Percentiles rank a stretch among this genome's conserved stretches.
Conservation (phyloP, 2,888 invertebrate genomes). For the Rhingia rostrata region DNA sequence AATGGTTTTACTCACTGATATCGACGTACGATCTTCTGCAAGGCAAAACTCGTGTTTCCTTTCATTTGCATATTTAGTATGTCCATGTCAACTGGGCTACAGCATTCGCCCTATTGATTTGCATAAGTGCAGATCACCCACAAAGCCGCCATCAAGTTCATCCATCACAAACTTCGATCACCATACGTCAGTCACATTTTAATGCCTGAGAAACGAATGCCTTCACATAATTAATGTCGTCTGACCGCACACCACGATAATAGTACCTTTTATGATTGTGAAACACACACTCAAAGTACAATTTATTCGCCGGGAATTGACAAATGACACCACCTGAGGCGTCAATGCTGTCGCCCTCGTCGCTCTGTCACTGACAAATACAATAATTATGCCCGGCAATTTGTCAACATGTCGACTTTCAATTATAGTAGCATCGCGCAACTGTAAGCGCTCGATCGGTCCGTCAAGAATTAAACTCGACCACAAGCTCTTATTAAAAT, state of each 20-base stretch:
- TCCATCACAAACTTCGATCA: too few species aligned
- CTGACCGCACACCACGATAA: background rate
- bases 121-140: too few species aligned
- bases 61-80: too few species aligned
- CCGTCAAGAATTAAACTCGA: background rate
- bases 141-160: too few species aligned
- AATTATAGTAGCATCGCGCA: slow-evolving; percentile 56
- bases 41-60: too few species aligned
- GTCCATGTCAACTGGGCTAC: too few species aligned
- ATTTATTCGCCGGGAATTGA: slow-evolving; percentile 50
- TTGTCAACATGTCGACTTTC: slow-evolving; percentile 68
- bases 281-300: slow-evolving; percentile 30
- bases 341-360: slow-evolving; percentile 63
- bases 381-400: slow-evolving; percentile 70
- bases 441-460: slow-evolving; percentile 47
- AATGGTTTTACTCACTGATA: too few species aligned
- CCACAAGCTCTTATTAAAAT: background rate
- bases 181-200: too few species aligned
- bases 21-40: too few species aligned
- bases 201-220: background rate
- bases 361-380: slow-evolving; percentile 68
- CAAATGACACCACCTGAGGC: slow-evolving; percentile 70
- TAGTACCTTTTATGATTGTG: background rate
- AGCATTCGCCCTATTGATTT: too few species aligned
- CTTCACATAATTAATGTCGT: background rate